Evolutionary conservation across 2,797 vertebrate species (phyloP).

Genomic region (Chloroceryle inda): DNA sequence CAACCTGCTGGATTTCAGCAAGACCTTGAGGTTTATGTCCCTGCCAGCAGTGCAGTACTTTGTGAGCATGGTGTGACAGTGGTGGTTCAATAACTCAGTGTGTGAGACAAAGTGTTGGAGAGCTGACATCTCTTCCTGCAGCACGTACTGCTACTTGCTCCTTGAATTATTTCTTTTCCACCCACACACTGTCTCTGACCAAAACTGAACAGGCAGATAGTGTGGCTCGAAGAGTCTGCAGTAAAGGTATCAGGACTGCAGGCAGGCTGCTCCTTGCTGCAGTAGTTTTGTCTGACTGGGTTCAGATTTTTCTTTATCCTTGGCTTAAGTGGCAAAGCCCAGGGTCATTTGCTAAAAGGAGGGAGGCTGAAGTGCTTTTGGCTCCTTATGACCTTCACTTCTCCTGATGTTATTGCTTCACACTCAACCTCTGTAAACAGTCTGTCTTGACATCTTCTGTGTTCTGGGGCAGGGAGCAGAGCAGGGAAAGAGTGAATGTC

Average conservation of each 20-base stretch:
- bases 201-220: neutral
- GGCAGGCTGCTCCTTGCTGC: neutral
- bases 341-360: neutral
- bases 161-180: neutral
- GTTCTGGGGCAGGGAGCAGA: neutral
- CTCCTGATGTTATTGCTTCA: neutral
- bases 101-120: neutral
- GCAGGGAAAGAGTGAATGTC: neutral
- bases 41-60: neutral
- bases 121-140: neutral
- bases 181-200: too few relatives aligned
- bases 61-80: rapidly evolving
- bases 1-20: neutral
- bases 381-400: neutral
- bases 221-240: neutral
- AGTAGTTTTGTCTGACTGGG: neutral
- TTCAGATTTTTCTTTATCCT: neutral
- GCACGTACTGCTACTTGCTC: neutral
- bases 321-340: neutral
- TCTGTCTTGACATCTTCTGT: neutral
- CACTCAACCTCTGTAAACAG: neutral
- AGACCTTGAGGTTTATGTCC: neutral
- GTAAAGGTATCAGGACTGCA: neutral
- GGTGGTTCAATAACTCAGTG: rapidly evolving
- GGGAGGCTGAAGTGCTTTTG: neutral